phyloP scores from a whole-genome alignment of 2,888 invertebrate species.

The Pherbina coryleti region DNA sequence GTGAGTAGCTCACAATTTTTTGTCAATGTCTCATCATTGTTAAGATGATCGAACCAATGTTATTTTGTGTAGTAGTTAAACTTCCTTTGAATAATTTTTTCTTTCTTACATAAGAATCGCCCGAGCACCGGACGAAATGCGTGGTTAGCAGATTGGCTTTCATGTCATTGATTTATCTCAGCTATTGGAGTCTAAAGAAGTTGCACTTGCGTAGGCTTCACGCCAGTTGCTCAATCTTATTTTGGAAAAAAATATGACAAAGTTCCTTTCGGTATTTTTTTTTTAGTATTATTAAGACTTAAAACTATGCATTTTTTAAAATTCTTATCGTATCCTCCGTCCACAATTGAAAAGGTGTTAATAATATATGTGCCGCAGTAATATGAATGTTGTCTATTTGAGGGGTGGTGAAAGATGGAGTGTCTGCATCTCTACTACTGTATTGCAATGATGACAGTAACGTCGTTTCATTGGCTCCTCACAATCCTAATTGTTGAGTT shows the following conservation, averaged over 20 bases:
- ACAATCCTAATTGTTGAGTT: slow-evolving; percentile 20
- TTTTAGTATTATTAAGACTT: neutral
- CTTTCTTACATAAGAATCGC: neutral
- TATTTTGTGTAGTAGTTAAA: neutral
- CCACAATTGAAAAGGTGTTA: slow-evolving; percentile 18
- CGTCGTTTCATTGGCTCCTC: neutral
- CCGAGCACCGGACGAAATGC: slow-evolving; percentile 48
- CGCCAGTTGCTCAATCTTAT: neutral
- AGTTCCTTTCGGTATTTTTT: too few relatives aligned
- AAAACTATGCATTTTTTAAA: neutral
- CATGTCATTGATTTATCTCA: neutral
- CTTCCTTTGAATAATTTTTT: neutral
- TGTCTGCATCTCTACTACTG: slow-evolving; percentile 1
- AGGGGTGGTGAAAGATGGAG: slow-evolving; percentile 4
- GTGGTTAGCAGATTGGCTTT: slow-evolving; percentile 48
- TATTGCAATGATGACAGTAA: slow-evolving; percentile 1
- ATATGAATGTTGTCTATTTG: neutral
- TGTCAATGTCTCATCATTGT: too few relatives aligned
- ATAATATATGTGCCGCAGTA: neutral
- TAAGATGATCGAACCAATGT: neutral
- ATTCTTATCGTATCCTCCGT: neutral
- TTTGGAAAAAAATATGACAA: neutral
- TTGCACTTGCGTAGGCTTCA: slow-evolving; percentile 13
- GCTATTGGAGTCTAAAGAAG: neutral
- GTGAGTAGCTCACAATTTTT: too few relatives aligned